Base-by-base conservation (phyloP, 2,797 vertebrate species). In the Myoxocephalus aenaeus region DNA sequence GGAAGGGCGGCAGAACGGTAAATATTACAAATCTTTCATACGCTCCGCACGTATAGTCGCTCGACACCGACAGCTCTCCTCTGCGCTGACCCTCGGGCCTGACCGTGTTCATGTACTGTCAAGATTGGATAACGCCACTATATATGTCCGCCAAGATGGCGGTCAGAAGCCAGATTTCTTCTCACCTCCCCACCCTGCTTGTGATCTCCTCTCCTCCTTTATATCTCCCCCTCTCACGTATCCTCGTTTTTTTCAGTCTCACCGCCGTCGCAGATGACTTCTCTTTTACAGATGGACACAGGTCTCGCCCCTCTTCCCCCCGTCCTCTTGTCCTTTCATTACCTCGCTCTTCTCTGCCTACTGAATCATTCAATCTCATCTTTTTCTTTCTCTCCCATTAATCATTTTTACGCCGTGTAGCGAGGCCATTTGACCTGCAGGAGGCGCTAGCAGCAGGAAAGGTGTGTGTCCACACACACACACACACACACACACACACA, bases 381-480 rank as follows among this genome's bases (percentile, higher is more conserved):
- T 40, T 44, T 25, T 71, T 71, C 50, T 12, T 71, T 71, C 53
- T 54, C 53, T 54, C 44, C 61, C 56, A 65, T 75, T 34, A 77
- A 69, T 82, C 70, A 66, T 80, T 71, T 27, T 25, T 25, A 59
- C 6, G 27, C 29, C 18, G 69, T 79, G 80, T 57, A 81, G 36
- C 44, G 44, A 38, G 40, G 27, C 34, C 25, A 9, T 57, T 73
- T 56, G 5, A 42, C 73, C 86, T 77, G 89, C 82, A 87, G 87
- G 82, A 84, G 90, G 87, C 73, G 63, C 82, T 66, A 62, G 63
- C 7, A 27, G 76, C 36, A 42, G 80, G 25, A 38, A 69, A 57
- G 46, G 32, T 73, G 58, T 62, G 40, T 40, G 25, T 27, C 25
- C 63, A 46, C 29, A 8, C 40, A 1, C 62, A 25, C 17, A 75